Evolutionary conservation across 2,113 vertebrate genomes (phyloP).

Genomic region (Colaptes auratus): DNA sequence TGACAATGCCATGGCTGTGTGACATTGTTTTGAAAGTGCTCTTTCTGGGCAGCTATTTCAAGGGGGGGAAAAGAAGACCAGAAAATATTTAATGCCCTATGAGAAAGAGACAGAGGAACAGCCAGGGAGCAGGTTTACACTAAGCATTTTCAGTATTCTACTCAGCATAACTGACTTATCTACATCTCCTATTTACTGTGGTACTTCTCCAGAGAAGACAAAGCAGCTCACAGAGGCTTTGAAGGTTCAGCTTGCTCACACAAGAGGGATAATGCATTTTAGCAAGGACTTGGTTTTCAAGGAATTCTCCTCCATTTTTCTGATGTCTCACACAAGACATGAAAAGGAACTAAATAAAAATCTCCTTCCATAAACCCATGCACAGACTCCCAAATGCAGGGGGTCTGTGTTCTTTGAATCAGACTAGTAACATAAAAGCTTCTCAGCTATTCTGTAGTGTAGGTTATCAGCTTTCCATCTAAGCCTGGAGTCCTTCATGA

Average conservation of each 20-base stretch:
- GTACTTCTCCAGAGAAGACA: constrained; percentile 29
- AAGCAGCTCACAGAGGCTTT: constrained; percentile 24
- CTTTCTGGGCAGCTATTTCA: neutral
- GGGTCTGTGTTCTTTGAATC: neutral
- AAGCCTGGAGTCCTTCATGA: neutral
- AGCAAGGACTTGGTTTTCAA: constrained; percentile 10
- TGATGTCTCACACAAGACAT: neutral
- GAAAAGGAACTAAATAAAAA: neutral
- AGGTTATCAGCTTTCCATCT: neutral
- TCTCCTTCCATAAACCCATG: neutral
- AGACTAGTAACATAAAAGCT: neutral
- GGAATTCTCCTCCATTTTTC: neutral
- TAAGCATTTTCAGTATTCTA: neutral
- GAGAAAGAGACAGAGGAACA: neutral
- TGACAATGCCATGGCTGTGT: neutral
- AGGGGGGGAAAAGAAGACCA: neutral
- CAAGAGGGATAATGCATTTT: constrained; percentile 31
- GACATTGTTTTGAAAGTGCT: neutral
- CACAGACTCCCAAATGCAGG: neutral
- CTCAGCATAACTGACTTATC: neutral
- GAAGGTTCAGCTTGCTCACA: constrained; percentile 50
- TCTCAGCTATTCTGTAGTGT: neutral
- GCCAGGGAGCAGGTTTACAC: neutral
- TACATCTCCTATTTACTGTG: neutral
- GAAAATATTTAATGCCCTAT: neutral